A percentile compares a stretch with the other conserved stretches of the same genome.
Evolutionary conservation across 2,113 vertebrate genomes (phyloP).

Genomic region (Ahaetulla prasina): DNA sequence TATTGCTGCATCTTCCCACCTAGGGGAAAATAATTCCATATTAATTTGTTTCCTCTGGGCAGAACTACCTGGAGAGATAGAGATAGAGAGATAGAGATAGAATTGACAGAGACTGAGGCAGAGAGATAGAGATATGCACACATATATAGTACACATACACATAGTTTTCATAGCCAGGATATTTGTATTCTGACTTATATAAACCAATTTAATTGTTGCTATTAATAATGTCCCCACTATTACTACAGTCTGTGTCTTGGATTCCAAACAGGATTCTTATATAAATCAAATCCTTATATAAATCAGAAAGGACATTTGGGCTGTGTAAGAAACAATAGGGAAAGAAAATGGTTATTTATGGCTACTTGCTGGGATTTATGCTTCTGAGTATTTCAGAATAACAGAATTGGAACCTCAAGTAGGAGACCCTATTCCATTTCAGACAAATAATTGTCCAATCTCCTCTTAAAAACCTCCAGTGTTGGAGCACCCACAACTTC

Average conservation of each 20-base stretch:
- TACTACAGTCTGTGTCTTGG: background rate
- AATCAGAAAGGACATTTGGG: background rate
- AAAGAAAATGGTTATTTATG: background rate
- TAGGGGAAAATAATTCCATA: background rate
- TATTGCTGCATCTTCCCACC: background rate
- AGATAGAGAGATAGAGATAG: no score
- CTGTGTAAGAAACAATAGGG: background rate
- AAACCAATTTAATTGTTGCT: background rate
- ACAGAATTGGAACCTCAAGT: background rate
- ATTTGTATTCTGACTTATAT: background rate
- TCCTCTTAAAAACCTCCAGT: background rate
- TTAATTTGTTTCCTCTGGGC: background rate
- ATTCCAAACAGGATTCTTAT: background rate
- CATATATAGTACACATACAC: background rate
- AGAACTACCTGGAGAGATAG: background rate
- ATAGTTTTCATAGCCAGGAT: background rate
- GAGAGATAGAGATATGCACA: background rate
- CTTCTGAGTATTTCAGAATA: background rate
- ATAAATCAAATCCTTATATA: no score
- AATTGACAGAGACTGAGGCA: no score
- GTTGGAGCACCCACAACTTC: background rate
- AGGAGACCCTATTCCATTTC: background rate
- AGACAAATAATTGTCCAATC: background rate
- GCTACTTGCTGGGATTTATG: background rate
- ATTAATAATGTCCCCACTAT: background rate